Base-by-base conservation (phyloP, 2,888 invertebrate species). In the Julus scanicus region DNA sequence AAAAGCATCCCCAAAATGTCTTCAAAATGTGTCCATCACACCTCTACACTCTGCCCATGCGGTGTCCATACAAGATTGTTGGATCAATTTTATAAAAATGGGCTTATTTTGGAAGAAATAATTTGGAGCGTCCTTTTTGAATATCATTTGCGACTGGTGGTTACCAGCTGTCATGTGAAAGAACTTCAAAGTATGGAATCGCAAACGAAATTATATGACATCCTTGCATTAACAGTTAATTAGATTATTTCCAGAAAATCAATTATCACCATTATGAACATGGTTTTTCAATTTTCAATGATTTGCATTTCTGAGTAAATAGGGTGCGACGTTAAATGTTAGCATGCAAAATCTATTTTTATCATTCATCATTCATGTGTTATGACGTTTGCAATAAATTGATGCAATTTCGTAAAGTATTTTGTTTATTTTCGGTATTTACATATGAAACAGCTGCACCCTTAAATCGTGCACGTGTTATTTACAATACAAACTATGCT, bases 401-500 rank as follows among this genome's bases (percentile, higher is more conserved):
- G 80, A 71, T n/a, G 20, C 20, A n/a, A 11, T 80, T 37, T 20
- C 37, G 8, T 11, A 20, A 37, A 37, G 15, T 80, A 37, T 37
- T 80, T 80, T 3, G 8, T 20, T 71, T 9, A 20, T 71, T 80
- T 80, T 80, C 29, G 29, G 29, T 2, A 37, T 80, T 80, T 80
- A 20, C 80, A 37, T 80, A 80, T 80, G 80, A 80, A 80, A 80
- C 80, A 80, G 37, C 37, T 37, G 29, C 80, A 37, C 80, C 37
- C 37, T 37, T 37, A 80, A 80, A 80, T 13, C 20, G 29, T 80
- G 13, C 20, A 80, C 80, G 13, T 80, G 20, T 29, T 80, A 80
- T 80, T 80, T 80, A 80, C 37, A 80, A 20, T 80, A 37, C 80
- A 37, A 80, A 37, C 80, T 37, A 80, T 37, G 80, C 37, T 80